Base-by-base conservation (phyloP, 2,797 vertebrate genomes). In the Glossophaga mutica region DNA sequence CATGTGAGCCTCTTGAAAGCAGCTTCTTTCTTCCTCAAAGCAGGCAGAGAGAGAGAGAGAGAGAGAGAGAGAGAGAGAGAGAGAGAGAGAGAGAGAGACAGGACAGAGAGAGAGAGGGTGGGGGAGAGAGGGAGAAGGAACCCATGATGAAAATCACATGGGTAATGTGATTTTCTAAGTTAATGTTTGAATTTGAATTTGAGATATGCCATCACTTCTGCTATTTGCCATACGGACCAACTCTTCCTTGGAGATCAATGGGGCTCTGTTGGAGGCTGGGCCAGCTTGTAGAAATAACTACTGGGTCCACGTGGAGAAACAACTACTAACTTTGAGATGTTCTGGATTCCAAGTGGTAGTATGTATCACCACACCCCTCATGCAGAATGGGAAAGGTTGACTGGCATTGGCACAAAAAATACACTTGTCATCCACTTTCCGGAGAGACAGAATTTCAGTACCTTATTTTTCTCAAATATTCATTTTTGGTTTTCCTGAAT, bases 181-280 rank as follows among this genome's bases (percentile, higher is more conserved):
- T 73, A n/a, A 70, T 22, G 8, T 29, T n/a, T n/a, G n/a, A n/a
- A n/a, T n/a, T n/a, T 50, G 34, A 55, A 42, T 42, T 7, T 83
- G 14, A 14, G 22, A 18, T 1, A 19, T 3, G 2, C 19, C 29
- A 22, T 73, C 7, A 26, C n/a, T 76, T 52, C 59, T 87, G 22
- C 50, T n/a, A 1, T 91, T 52, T 70, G 11, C 65, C 21, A 42
- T 5, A 29, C 1, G 62, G n/a, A 70, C 24, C 18, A 21, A 26
- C 8, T 4, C 10, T 50, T 67, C 5, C 6, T 15, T 18, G 9
- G 44, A 70, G 55, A 34, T 55, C 32, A 21, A 21, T 26, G 19
- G n/a, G 5, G 1, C 0, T 0, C 12, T 77, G 57, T 2, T 26
- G 8, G 26, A 48, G 32, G 3, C 1, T 12, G 10, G 7, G 2